Conservation (phyloP, 1,140 invertebrate genomes). For the Philotrypesis tridentata region DNA sequence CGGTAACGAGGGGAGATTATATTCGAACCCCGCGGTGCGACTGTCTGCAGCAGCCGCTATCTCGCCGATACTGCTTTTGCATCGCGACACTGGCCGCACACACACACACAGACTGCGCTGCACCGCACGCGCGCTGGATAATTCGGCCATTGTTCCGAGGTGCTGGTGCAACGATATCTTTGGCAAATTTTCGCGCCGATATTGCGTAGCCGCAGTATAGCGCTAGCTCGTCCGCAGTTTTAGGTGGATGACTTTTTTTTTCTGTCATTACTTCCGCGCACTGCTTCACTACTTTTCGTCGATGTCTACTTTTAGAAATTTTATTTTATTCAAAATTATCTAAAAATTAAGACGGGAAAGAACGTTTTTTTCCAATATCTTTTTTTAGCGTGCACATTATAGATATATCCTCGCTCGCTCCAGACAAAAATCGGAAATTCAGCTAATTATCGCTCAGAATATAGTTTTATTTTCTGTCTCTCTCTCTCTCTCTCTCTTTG, state of each 20-base stretch:
- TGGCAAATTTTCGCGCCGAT: not conserved
- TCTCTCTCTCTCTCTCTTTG: too few relatives aligned
- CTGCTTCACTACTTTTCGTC: too few relatives aligned
- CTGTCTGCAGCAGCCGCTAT: not conserved
- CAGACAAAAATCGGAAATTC: not conserved
- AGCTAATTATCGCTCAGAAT: conserved; percentile 37
- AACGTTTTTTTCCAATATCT: too few relatives aligned
- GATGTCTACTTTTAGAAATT: too few relatives aligned
- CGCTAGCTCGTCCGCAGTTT: too few relatives aligned
- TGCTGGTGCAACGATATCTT: conserved; percentile 18
- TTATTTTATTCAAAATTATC: too few relatives aligned
- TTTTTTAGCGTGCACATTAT: too few relatives aligned
- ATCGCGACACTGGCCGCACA: not conserved
- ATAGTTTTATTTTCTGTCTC: not conserved
- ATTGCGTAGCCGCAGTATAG: too few relatives aligned
- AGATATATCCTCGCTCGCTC: not conserved
- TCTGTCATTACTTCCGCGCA: not conserved
- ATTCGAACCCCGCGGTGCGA: not conserved
- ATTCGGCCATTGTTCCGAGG: conserved; percentile 26
- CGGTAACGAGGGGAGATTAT: conserved; percentile 27
- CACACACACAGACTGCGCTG: not conserved
- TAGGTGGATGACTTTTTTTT: too few relatives aligned
- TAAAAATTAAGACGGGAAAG: too few relatives aligned
- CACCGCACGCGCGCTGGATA: not conserved
- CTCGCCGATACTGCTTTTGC: not conserved